Base-by-base conservation (phyloP, 2,797 vertebrate species). In the Myiothlypis chrysogaster region DNA sequence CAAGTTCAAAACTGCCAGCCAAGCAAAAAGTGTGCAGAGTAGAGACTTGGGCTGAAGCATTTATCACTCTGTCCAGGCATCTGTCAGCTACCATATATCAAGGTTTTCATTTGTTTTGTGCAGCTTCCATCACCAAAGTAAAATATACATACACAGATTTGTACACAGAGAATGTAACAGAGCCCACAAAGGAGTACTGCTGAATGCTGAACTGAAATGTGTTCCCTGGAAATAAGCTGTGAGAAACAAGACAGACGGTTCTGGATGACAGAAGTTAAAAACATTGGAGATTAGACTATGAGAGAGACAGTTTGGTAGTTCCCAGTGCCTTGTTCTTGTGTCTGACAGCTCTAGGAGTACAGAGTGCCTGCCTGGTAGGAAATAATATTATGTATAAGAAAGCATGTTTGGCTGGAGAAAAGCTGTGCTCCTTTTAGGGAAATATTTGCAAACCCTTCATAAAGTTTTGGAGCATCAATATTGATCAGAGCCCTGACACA, bases 251-350 rank as follows among this genome's bases (percentile, higher is more conserved):
- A 64, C 79, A 91, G 94, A 57, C 10, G 1, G 65, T 56, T 80
- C 66, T 87, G 86, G 86, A 68, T 93, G 91, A 57, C 85, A 87
- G 89, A 70, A 91, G 68, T 80, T 87, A 28, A 73, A 92, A 89
- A 85, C 72, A 83, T 56, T 68, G 2, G 19, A 41, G 77, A 90
- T 71, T 18, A 71, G 55, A 43, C 56, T 14, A 21, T 28, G 71
- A 52, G 77, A 60, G 79, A 89, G 63, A n/a, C 46, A 28, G 53
- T 63, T 52, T 66, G 37, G 82, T 85, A 25, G 71, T 87, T 96
- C 84, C 68, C 87, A 89, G 56, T 57, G 66, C 71, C 37, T 81
- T 39, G 50, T 44, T 81, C 4, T 0, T 79, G 64, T 46, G 79
- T 82, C 87, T 92, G 72, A 85, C 69, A 39, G 87, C 65, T 73